phyloP scores from a whole-genome alignment of 2,797 vertebrate genomes.

The Mareca penelope region DNA sequence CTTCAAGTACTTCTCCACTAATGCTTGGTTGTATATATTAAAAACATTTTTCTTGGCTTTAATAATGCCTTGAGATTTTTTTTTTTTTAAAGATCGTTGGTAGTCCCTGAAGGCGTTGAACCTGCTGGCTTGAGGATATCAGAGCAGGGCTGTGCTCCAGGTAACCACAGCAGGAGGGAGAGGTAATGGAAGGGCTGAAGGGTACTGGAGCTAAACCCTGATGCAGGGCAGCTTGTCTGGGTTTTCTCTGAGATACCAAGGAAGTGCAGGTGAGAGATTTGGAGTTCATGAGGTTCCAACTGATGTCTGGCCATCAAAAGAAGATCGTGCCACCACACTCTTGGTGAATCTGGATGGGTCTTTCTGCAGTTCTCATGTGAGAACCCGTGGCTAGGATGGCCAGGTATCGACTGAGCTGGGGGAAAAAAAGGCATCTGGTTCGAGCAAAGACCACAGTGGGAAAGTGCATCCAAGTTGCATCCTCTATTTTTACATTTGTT shows the following conservation, averaged over 20 bases:
- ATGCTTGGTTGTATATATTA: neutral
- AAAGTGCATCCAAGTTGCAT: neutral
- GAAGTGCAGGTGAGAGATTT: neutral
- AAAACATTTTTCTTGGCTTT: neutral
- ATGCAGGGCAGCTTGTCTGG: neutral
- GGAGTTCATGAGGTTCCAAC: neutral
- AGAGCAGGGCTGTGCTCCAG: neutral
- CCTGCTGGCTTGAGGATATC: neutral
- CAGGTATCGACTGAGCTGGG: neutral
- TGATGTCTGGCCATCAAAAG: neutral
- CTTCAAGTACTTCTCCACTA: neutral
- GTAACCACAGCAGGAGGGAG: neutral
- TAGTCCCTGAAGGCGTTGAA: neutral
- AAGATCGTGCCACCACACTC: fast-evolving
- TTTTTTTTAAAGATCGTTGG: neutral
- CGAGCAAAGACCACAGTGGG: fast-evolving
- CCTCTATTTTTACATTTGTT: neutral
- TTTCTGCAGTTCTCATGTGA: neutral
- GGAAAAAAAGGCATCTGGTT: neutral
- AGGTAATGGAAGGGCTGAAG: neutral
- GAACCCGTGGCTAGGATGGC: neutral
- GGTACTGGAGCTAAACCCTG: neutral
- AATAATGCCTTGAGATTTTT: neutral
- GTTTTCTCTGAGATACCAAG: neutral
- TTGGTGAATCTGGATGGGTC: neutral